Percentiles rank a stretch among this genome's conserved stretches.
These are phyloP conservation scores for Drosophila barbarae DNA, from an alignment of 2,888 invertebrate genomes.

Conservation along the genomic window DNA sequence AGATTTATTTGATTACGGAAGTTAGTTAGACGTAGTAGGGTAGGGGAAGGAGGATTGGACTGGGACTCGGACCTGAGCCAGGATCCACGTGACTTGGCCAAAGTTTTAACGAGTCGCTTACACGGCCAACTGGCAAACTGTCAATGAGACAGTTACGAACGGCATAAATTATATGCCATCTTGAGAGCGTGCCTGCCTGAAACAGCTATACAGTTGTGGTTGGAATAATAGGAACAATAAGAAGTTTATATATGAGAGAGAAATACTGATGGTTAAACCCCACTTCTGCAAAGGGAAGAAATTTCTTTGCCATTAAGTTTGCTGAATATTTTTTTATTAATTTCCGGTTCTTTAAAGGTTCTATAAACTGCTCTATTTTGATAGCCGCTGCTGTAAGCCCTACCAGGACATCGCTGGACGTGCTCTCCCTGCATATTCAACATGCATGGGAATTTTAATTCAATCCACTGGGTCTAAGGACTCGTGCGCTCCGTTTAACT, in stretches of 20 bases:
- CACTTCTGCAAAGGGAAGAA: too few relatives aligned
- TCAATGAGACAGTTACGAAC: conserved; percentile 55
- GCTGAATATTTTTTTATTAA: background rate
- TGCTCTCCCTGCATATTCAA: conserved; percentile 48
- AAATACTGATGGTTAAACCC: too few relatives aligned
- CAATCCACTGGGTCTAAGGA: conserved; percentile 55
- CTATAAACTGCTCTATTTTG: background rate
- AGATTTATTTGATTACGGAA: conserved; percentile 49
- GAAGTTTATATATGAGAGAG: too few relatives aligned
- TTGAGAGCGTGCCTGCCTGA: conserved; percentile 10
- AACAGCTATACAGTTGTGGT: conserved; percentile 25
- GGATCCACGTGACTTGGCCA: conserved; percentile 56
- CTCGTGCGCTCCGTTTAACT: conserved; percentile 46
- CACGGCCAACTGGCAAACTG: conserved; percentile 58
- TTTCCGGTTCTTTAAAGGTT: background rate
- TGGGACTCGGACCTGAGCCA: conserved; percentile 11
- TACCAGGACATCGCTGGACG: conserved; percentile 15
- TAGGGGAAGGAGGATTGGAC: background rate
- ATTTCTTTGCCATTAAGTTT: too few relatives aligned
- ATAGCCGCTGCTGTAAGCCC: conserved; percentile 3
- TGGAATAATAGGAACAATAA: conserved; percentile 1
- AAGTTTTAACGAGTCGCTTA: conserved; percentile 56
- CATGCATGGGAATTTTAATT: conserved; percentile 55
- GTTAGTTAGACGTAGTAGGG: conserved; percentile 36
- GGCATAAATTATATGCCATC: conserved; percentile 62